phyloP scores from a whole-genome alignment of 2,113 vertebrate species.

The Corythornis madagascariensis region DNA sequence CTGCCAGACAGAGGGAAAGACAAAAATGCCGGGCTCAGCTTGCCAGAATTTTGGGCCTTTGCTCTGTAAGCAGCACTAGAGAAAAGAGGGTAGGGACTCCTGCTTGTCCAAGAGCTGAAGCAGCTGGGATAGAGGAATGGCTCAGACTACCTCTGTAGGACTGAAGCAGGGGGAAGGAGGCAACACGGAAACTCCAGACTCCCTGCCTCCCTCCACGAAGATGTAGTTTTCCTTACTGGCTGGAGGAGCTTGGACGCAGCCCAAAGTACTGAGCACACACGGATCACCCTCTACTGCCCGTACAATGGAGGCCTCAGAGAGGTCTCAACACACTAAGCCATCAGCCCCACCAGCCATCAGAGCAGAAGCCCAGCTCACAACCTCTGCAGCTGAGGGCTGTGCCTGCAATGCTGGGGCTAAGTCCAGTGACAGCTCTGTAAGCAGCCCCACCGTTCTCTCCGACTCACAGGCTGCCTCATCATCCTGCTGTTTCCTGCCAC shows the following conservation, averaged over 20 bases:
- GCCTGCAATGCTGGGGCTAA: accelerated
- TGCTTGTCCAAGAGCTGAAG: neutral
- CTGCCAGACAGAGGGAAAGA: neutral
- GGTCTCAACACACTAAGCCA: neutral
- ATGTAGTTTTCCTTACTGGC: neutral
- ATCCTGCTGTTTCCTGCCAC: accelerated
- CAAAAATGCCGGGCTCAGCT: neutral
- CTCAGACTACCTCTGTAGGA: conserved; percentile 6
- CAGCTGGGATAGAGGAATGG: conserved; percentile 9
- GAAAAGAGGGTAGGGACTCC: neutral
- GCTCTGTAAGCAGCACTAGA: neutral
- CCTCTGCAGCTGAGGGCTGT: neutral
- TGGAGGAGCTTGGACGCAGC: neutral
- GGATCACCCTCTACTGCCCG: neutral
- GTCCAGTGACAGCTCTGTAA: neutral
- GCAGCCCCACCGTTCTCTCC: accelerated
- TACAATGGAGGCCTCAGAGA: neutral
- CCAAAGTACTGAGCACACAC: neutral
- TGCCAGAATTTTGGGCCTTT: neutral
- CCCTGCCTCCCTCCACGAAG: neutral
- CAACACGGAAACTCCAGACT: neutral
- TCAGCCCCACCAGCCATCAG: neutral
- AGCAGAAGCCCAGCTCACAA: neutral
- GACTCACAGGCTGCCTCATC: neutral
- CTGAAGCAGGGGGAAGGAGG: neutral